A percentile compares a stretch with the other conserved stretches of the same genome.
Evolutionary conservation across 1,140 invertebrate species (phyloP).

Genomic region (Drosophila azteca): DNA sequence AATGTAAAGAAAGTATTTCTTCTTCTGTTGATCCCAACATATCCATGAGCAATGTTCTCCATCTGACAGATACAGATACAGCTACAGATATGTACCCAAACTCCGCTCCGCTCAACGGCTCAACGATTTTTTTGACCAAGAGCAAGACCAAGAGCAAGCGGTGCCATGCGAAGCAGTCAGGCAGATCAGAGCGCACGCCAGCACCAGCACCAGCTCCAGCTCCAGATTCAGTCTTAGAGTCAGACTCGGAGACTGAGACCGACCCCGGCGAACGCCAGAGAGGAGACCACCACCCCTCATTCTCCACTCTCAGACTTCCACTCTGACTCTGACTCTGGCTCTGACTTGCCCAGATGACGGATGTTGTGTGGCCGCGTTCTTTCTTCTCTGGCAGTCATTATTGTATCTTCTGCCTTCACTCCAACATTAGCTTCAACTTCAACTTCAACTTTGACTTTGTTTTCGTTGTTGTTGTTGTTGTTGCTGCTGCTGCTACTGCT

Average conservation of each 20-base stretch:
- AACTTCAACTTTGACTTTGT: slow-evolving; percentile 19
- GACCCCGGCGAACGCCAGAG: not conserved
- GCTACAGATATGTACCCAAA: slow-evolving; percentile 11
- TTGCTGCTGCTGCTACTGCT: slow-evolving; percentile 38
- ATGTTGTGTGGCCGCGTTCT: slow-evolving; percentile 62
- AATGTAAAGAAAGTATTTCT: not conserved
- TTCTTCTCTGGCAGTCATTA: slow-evolving; percentile 42
- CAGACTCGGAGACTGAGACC: slow-evolving; percentile 11
- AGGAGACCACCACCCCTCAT: slow-evolving; percentile 4
- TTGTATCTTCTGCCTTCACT: slow-evolving; percentile 20
- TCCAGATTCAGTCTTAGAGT: slow-evolving; percentile 8
- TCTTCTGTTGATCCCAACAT: not conserved
- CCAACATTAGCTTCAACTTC: slow-evolving; percentile 9
- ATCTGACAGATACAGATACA: not conserved
- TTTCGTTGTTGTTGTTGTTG: slow-evolving; percentile 14
- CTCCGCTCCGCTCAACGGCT: slow-evolving; percentile 39
- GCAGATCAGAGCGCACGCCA: slow-evolving; percentile 79
- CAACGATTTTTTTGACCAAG: slow-evolving; percentile 58
- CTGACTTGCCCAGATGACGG: slow-evolving; percentile 65
- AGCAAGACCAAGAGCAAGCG: slow-evolving; percentile 48
- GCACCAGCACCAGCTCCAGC: slow-evolving; percentile 20
- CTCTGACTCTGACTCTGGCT: slow-evolving; percentile 27
- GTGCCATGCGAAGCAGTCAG: slow-evolving; percentile 67
- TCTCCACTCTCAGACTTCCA: slow-evolving; percentile 48
- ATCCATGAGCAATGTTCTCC: slow-evolving; percentile 27